Percentiles rank a stretch among this genome's conserved stretches.
phyloP scores from a whole-genome alignment of 2,888 invertebrate genomes.

The Drosophila emarginata region DNA sequence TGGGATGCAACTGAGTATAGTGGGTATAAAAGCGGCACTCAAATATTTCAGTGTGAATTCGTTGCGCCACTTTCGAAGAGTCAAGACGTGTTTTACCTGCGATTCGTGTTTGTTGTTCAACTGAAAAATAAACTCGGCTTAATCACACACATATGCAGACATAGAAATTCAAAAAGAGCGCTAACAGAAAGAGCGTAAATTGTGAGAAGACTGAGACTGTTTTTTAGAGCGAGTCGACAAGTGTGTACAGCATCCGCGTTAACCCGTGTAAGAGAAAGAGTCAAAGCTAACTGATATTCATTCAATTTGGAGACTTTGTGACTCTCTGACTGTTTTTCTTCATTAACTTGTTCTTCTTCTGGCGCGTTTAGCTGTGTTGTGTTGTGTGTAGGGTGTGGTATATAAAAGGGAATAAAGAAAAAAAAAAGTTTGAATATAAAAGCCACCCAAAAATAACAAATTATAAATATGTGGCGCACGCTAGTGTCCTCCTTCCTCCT shows the following conservation, averaged over 20 bases:
- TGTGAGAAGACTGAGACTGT: slow-evolving; percentile 44
- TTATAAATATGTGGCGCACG: slow-evolving; percentile 43
- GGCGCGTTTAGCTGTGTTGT: slow-evolving; percentile 60
- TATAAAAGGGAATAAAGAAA: not conserved
- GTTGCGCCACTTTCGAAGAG: slow-evolving; percentile 51
- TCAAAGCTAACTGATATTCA: slow-evolving; percentile 49
- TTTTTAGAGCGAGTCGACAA: slow-evolving; percentile 70
- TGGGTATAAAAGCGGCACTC: slow-evolving; percentile 1
- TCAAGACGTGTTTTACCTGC: slow-evolving; percentile 42
- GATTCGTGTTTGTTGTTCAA: slow-evolving; percentile 19
- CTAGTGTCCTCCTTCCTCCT: slow-evolving; percentile 36
- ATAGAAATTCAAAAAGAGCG: slow-evolving; percentile 35
- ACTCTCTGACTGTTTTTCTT: slow-evolving; percentile 45
- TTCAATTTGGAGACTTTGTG: slow-evolving; percentile 51
- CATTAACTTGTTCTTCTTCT: slow-evolving; percentile 26
- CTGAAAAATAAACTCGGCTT: slow-evolving; percentile 60
- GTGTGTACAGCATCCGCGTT: slow-evolving; percentile 75
- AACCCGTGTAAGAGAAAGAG: slow-evolving; percentile 70
- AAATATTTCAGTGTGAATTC: slow-evolving; percentile 41
- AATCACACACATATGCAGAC: slow-evolving; percentile 34
- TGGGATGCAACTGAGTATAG: not conserved
- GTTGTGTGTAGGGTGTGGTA: slow-evolving; percentile 55
- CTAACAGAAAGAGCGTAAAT: slow-evolving; percentile 18
- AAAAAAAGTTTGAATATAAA: not conserved
- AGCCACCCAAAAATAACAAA: slow-evolving; percentile 14